Percentiles rank a stretch among this genome's conserved stretches.
phyloP scores from a whole-genome alignment of 2,888 invertebrate genomes.

The Drosophila leonis region DNA sequence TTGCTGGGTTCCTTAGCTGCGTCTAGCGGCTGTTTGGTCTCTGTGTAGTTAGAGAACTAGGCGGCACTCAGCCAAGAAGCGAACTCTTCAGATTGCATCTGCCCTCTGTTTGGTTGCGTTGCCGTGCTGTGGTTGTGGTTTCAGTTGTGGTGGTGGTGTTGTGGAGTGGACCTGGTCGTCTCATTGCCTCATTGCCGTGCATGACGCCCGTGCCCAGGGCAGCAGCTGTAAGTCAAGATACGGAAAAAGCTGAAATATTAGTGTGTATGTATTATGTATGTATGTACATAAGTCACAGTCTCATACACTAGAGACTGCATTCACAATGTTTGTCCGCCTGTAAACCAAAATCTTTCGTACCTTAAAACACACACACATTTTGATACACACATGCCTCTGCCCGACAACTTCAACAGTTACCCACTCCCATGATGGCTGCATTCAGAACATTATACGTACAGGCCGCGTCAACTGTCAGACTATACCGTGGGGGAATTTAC shows the following conservation, averaged over 20 bases:
- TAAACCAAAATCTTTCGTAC: slow-evolving; percentile 47
- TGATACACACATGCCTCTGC: not conserved
- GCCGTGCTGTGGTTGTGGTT: slow-evolving; percentile 15
- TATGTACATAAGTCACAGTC: slow-evolving; percentile 11
- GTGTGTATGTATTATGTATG: slow-evolving; percentile 24
- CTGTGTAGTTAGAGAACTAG: slow-evolving; percentile 23
- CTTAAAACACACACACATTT: slow-evolving; percentile 13
- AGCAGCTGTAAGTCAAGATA: slow-evolving; percentile 45
- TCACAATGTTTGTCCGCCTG: slow-evolving; percentile 27
- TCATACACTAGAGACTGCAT: slow-evolving; percentile 38
- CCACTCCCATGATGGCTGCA: slow-evolving; percentile 32
- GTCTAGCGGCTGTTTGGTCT: slow-evolving; percentile 15
- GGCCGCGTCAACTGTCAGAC: slow-evolving; percentile 44
- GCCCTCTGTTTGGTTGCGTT: slow-evolving; percentile 11
- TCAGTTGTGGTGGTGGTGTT: not conserved
- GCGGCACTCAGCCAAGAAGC: slow-evolving; percentile 57
- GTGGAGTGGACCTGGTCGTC: slow-evolving; percentile 9
- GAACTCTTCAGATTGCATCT: slow-evolving; percentile 52
- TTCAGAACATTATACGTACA: slow-evolving; percentile 53
- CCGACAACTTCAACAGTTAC: slow-evolving; percentile 1
- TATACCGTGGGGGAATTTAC: slow-evolving; percentile 31
- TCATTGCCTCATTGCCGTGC: slow-evolving; percentile 67
- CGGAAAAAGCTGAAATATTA: slow-evolving; percentile 38
- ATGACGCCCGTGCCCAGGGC: slow-evolving; percentile 40
- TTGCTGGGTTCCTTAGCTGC: slow-evolving; percentile 14